A percentile compares a stretch with the other conserved stretches of the same genome.
Evolutionary conservation across 1,140 invertebrate genomes (phyloP).

Genomic region (Sipha flava): DNA sequence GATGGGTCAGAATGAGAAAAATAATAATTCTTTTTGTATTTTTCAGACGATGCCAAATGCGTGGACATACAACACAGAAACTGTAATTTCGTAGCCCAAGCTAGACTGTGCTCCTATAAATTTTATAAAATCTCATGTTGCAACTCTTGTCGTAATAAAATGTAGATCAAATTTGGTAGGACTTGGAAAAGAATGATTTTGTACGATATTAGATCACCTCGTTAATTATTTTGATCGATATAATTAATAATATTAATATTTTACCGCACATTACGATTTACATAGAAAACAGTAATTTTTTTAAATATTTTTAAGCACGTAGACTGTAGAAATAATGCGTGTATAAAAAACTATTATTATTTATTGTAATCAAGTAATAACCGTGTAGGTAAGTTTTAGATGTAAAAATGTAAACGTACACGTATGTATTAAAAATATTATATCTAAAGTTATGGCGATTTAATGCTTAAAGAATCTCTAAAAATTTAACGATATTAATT

Average conservation of each 20-base stretch:
- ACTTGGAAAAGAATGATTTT: too few species aligned
- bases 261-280: neutral
- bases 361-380: neutral
- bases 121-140: slow-evolving; percentile 74
- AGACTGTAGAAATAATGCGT: neutral
- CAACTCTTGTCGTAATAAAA: slow-evolving; percentile 49
- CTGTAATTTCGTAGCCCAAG: slow-evolving; percentile 66
- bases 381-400: neutral
- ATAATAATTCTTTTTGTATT: too few species aligned
- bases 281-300: too few species aligned
- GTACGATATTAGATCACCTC: too few species aligned
- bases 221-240: too few species aligned
- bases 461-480: neutral
- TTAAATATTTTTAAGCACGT: too few species aligned
- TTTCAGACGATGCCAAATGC: slow-evolving; percentile 45
- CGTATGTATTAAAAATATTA: neutral
- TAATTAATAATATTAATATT: too few species aligned
- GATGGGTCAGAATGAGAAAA: too few species aligned
- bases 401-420: neutral
- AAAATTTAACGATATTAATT: neutral
- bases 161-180: neutral
- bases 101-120: slow-evolving; percentile 67
- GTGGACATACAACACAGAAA: slow-evolving; percentile 59
- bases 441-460: neutral
- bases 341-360: neutral